Percentiles rank a stretch among this genome's conserved stretches.
Evolutionary conservation across 1,140 invertebrate species (phyloP).

Genomic region (Pygmarrhopalites habei): DNA sequence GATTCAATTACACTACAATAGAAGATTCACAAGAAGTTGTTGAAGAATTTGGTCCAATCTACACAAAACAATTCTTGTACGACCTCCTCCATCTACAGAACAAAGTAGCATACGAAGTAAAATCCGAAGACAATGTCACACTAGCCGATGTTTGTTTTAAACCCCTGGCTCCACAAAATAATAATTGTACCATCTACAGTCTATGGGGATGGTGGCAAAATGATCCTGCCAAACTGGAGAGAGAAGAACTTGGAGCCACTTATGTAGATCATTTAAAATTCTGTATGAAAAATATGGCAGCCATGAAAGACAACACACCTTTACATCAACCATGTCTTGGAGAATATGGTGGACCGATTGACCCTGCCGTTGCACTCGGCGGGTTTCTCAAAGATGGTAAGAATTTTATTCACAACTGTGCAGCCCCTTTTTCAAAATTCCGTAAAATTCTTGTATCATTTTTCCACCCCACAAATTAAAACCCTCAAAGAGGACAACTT

Average conservation of each 20-base stretch:
- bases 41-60: slow-evolving; percentile 59
- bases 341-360: slow-evolving; percentile 63
- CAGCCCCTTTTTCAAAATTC: not conserved
- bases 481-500: slow-evolving; percentile 55
- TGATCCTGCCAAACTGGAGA: slow-evolving; percentile 38
- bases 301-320: slow-evolving; percentile 22
- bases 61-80: slow-evolving; percentile 59
- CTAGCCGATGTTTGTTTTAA: slow-evolving; percentile 43
- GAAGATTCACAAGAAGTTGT: slow-evolving; percentile 43
- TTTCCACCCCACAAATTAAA: too few relatives aligned
- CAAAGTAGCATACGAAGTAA: slow-evolving; percentile 48
- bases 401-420: too few relatives aligned
- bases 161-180: slow-evolving; percentile 62
- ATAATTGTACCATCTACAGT: slow-evolving; percentile 71
- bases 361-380: slow-evolving; percentile 83
- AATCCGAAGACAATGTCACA: slow-evolving; percentile 15
- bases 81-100: slow-evolving; percentile 58
- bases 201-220: slow-evolving; percentile 72
- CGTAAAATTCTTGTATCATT: too few relatives aligned
- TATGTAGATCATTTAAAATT: slow-evolving; percentile 71
- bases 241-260: slow-evolving; percentile 45
- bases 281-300: slow-evolving; percentile 44
- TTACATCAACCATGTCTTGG: slow-evolving; percentile 62
- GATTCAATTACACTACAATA: slow-evolving; percentile 59
- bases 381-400: slow-evolving; percentile 64